Evolutionary conservation across 2,797 vertebrate genomes (phyloP), one percentile per base, ranked within the genome.

Genomic region (Erethizon dorsatum): DNA sequence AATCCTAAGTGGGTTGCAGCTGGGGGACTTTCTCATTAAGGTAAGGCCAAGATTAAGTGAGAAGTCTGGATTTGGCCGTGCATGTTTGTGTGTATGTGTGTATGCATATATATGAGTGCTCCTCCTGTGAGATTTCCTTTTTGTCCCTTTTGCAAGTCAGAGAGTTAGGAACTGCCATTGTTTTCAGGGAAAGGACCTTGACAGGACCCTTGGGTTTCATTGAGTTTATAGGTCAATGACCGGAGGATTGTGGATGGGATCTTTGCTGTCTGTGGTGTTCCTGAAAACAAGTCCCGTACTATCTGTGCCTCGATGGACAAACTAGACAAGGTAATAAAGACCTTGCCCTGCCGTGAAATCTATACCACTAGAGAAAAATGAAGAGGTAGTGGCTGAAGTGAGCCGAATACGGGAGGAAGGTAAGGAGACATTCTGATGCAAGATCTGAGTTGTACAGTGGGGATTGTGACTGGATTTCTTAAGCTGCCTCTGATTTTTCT

Each of bases 291-390:
- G 98, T 99, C 99, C 98, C 99, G 99, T 78, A 99, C 99, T 0
- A 99, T 99, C 97, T 99, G 99, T 97, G 99, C 99, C 37, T 99
- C 99, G 0, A 99, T 99, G 77, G 99, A 99, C 98, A 99, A 99
- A 98, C 98, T 99, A 98, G 99, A 99, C 97, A 99, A 99, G 99
- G 99, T 99, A 98, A 96, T 8, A 59, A 93, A 91, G 59, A 91
- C 6, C 18, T 14, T 96, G 37, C 31, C 33, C 37, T 90, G 15
- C 26, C 41, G 57, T 83, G 37, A 87, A 85, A 84, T 67, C 37
- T 26, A 2, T 95, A 83, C 37, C 41, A 26, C 83, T 95, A 80
- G 79, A 93, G 17, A 67, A 92, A 83, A 91, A 59, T 88, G 65
- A 96, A 77, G 86, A 91, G 56, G 84, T 6, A 13, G 5, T 91